phyloP scores from a whole-genome alignment of 2,797 vertebrate genomes.

The Betta splendens region DNA sequence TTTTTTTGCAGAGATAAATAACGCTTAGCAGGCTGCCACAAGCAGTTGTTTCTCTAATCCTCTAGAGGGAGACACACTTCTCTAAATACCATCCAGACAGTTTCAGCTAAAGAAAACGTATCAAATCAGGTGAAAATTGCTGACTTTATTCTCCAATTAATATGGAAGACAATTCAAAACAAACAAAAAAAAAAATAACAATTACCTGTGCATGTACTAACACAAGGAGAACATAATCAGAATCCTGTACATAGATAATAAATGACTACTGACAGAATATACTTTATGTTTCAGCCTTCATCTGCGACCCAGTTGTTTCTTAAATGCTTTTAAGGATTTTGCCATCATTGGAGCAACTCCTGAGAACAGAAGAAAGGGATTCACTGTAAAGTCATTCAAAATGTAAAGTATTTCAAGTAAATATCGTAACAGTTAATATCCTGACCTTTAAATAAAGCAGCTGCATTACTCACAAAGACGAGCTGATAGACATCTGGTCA shows the following conservation, averaged over 20 bases:
- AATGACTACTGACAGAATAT: conserved; percentile 35
- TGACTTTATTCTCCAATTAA: conserved; percentile 61
- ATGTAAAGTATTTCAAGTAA: no score
- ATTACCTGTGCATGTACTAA: conserved; percentile 14
- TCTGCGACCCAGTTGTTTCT: conserved; percentile 80
- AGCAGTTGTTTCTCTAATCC: background rate
- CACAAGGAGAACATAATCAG: conserved; percentile 32
- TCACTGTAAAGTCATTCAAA: no score
- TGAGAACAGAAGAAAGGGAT: conserved; percentile 46
- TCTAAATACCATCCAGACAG: conserved; percentile 1
- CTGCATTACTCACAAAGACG: background rate
- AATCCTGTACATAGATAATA: conserved; percentile 37
- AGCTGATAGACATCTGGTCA: background rate
- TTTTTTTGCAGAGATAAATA: no score
- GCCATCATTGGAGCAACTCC: conserved; percentile 91
- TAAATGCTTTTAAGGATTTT: conserved; percentile 87
- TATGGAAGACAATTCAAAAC: conserved; percentile 38
- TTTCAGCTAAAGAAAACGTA: background rate
- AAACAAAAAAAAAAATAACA: conserved; percentile 24
- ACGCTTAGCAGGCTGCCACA: background rate
- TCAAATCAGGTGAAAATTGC: conserved; percentile 29
- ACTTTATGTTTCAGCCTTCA: conserved; percentile 53
- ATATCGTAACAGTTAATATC: no score
- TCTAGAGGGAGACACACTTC: conserved; percentile 69
- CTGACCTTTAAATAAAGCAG: no score